These are phyloP conservation scores for Panulirus ornatus DNA, from an alignment of 1,140 invertebrate species.

Conservation along the genomic window DNA sequence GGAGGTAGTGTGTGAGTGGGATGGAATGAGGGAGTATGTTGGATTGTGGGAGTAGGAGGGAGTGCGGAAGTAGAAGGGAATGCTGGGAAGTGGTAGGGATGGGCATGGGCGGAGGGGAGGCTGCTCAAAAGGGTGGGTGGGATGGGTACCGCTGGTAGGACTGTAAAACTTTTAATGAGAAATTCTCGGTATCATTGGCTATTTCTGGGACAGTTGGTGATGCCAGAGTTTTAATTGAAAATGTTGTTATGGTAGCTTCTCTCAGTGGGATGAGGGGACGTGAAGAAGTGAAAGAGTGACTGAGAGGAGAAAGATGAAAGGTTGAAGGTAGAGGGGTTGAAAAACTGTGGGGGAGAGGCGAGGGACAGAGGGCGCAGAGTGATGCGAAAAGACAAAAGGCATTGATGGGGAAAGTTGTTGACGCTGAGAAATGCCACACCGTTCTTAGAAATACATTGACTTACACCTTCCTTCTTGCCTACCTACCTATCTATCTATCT, in stretches of 20 bases:
- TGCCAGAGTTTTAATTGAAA: slow-evolving; percentile 56
- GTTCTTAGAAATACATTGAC: no score
- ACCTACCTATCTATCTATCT: no score
- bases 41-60: not conserved
- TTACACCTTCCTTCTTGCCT: not conserved
- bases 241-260: slow-evolving; percentile 16
- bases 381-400: no score
- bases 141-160: not conserved
- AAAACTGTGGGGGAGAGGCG: not conserved
- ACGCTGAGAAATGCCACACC: no score
- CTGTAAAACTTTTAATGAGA: slow-evolving; percentile 55
- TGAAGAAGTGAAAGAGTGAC: not conserved
- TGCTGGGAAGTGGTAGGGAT: no score
- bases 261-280: not conserved
- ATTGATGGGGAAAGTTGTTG: no score
- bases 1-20: not conserved
- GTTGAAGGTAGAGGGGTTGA: not conserved
- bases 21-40: no score
- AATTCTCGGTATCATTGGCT: slow-evolving; percentile 52
- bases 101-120: not conserved
- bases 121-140: not conserved
- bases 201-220: slow-evolving; percentile 52
- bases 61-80: not conserved
- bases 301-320: not conserved
- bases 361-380: not conserved